Evolutionary conservation across 1,140 invertebrate genomes (phyloP), one percentile per base, ranked within the genome.

Genomic region (Temnothorax curvispinosus): DNA sequence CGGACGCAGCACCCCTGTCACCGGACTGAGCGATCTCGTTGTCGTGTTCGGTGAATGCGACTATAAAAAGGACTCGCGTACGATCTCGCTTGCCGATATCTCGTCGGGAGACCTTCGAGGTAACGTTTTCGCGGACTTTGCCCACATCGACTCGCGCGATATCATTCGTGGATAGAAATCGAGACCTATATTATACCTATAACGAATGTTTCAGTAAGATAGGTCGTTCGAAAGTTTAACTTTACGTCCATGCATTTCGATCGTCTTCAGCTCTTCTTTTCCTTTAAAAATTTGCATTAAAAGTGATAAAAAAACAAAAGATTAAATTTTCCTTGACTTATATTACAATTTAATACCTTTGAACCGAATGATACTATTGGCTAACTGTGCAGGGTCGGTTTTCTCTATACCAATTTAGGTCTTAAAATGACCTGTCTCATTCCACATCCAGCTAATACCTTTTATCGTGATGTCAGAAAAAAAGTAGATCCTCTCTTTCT

Each of bases 21-120:
- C 92, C 91, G 92, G 85, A 41, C 91, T 94, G 94, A 94, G 86
- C 93, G 93, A 95, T 95, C 93, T 94, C 90, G 92, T 92, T 94
- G 93, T 94, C 93, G 93, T 93, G 85, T 92, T 69, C 86, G 82
- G 85, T 77, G 89, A 92, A 93, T 91, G 87, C 91, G 86, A n/a
- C 56, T 69, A 72, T 77, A 76, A 72, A 81, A 90, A 77, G 27
- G 62, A 80, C 77, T 78, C 85, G 38, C 77, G 77, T 62, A n/a
- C 44, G 62, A 58, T 32, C 52, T 58, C 69, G 67, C 69, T 52
- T 85, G 87, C 58, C 74, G 76, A 85, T 76, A 75, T 82, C 81
- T 91, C 74, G 87, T 62, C 75, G 88, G 89, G 8, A 69, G 47
- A 71, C 15, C 50, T 27, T 38, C 69, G 67, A 47, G 86, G 77